Percentiles rank a stretch among this genome's conserved stretches.
Conservation (phyloP, 2,797 vertebrate genomes). For the Allobates femoralis region DNA sequence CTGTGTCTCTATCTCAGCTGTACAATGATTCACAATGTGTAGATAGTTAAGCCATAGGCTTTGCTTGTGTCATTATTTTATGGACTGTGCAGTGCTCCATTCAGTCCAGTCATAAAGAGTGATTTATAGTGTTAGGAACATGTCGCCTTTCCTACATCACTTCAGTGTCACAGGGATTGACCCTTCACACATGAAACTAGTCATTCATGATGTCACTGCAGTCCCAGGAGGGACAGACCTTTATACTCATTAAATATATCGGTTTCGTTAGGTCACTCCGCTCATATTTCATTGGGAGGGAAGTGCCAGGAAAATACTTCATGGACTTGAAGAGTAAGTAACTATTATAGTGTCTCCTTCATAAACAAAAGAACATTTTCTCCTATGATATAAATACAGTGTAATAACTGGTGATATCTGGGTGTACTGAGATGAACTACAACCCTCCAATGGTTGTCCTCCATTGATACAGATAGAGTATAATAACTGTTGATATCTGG, state of each 20-base stretch:
- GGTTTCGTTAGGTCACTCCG: slow-evolving; percentile 43
- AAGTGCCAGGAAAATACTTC: slow-evolving; percentile 40
- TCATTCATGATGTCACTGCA: slow-evolving; percentile 46
- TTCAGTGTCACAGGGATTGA: slow-evolving; percentile 31
- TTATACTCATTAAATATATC: slow-evolving; percentile 53
- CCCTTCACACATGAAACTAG: slow-evolving; percentile 42
- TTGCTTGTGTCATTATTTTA: slow-evolving; percentile 9
- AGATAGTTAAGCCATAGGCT: neutral
- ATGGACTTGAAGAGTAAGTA: slow-evolving; percentile 7
- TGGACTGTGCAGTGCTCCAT: slow-evolving; percentile 16
- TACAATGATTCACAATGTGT: slow-evolving; percentile 4
- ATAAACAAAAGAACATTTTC: neutral
- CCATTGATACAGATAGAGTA: no score
- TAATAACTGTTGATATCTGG: no score
- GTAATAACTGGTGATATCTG: no score
- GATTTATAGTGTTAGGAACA: slow-evolving; percentile 26
- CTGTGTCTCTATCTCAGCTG: neutral
- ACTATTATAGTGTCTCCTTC: slow-evolving; percentile 1
- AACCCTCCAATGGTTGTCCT: no score
- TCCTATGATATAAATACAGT: neutral
- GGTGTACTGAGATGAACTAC: no score
- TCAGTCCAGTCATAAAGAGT: slow-evolving; percentile 32
- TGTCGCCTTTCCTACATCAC: slow-evolving; percentile 33
- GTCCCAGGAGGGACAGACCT: slow-evolving; percentile 31
- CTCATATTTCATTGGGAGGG: slow-evolving; percentile 46